Percentiles rank a stretch among this genome's conserved stretches.
Conservation (phyloP, 2,888 invertebrate genomes). For the Cephalotes varians region DNA sequence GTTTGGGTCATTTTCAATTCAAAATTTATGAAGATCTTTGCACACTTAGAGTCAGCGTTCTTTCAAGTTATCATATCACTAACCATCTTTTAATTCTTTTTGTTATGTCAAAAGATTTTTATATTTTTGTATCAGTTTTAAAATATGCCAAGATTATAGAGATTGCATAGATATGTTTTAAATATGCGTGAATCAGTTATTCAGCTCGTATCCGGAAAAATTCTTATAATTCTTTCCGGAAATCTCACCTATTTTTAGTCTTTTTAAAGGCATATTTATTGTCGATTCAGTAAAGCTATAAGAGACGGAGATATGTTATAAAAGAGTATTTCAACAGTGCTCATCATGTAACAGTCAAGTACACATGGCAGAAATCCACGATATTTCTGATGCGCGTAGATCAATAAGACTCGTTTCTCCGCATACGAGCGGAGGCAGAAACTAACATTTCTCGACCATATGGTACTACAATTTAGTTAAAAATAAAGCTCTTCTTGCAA, state of each 20-base stretch:
- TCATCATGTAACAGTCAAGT: constrained; percentile 40
- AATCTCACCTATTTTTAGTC: background rate
- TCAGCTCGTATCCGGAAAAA: background rate
- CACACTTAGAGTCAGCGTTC: background rate
- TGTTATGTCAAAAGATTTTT: constrained; percentile 6
- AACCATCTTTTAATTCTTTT: background rate
- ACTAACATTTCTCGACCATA: constrained; percentile 59
- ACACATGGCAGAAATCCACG: constrained; percentile 53
- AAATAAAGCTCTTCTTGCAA: constrained; percentile 58
- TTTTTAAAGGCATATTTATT: background rate
- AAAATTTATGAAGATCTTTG: constrained; percentile 44
- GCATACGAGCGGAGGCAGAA: constrained; percentile 45
- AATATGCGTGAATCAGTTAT: background rate
- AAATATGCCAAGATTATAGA: background rate
- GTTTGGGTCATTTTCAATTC: constrained; percentile 38
- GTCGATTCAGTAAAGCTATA: background rate
- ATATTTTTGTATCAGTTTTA: background rate
- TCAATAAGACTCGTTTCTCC: constrained; percentile 62
- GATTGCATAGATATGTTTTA: background rate
- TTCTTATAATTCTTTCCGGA: background rate
- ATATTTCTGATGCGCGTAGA: constrained; percentile 47
- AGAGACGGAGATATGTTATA: background rate
- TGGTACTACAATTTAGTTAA: constrained; percentile 63
- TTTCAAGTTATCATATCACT: constrained; percentile 5
- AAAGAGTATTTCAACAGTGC: constrained; percentile 22